Percentiles rank a stretch among this genome's conserved stretches.
phyloP scores from a whole-genome alignment of 2,888 invertebrate genomes.

The Acanthosepion esculentum region DNA sequence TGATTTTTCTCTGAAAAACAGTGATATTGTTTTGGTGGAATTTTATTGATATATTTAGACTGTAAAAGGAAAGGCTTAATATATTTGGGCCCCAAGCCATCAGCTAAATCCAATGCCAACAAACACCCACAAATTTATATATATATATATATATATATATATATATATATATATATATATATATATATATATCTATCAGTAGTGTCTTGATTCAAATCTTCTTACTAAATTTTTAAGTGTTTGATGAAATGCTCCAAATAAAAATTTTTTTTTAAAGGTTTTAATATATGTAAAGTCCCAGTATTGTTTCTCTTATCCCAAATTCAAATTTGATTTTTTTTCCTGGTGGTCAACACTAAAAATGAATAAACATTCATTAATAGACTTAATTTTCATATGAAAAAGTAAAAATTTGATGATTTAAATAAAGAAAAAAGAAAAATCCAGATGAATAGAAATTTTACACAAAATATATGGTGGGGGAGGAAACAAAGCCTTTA shows the following conservation, averaged over 20 bases:
- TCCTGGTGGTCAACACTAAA: neutral
- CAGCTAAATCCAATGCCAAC: too few species aligned
- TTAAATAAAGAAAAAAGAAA: neutral
- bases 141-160: too few species aligned
- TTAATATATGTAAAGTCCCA: neutral
- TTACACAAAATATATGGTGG: neutral
- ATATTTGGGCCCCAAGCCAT: too few species aligned
- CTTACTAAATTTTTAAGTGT: neutral
- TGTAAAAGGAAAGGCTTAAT: too few species aligned
- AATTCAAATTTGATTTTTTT: neutral
- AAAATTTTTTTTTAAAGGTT: neutral
- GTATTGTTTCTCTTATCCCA: neutral
- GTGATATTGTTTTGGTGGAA: too few species aligned
- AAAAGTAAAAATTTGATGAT: neutral
- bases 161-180: neutral
- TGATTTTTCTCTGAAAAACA: too few species aligned
- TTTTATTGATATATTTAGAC: too few species aligned
- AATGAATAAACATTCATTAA: neutral
- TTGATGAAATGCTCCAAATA: neutral
- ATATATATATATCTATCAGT: neutral
- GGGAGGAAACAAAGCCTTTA: neutral
- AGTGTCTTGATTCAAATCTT: neutral
- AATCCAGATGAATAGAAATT: neutral
- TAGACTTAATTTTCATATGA: neutral
- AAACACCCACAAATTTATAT: too few species aligned